Evolutionary conservation across 2,113 vertebrate genomes (phyloP).

Genomic region (Ellobius talpinus): DNA sequence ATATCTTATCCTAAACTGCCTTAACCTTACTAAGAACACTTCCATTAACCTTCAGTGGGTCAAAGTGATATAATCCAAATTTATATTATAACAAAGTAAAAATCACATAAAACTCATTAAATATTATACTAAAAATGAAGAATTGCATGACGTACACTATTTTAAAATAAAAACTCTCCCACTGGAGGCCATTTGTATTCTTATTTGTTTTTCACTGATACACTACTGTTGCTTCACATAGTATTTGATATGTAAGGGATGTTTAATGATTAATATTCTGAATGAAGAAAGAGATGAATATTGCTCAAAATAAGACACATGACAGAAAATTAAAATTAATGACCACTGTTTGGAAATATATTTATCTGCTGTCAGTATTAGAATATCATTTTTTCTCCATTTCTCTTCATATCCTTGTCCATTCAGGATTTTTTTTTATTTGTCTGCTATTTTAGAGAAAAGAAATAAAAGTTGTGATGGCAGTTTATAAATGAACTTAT

Average conservation of each 20-base stretch:
- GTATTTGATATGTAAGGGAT: background rate
- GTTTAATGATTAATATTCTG: background rate
- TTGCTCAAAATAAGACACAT: background rate
- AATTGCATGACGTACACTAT: background rate
- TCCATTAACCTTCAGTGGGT: background rate
- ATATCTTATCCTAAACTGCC: background rate
- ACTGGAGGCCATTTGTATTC: background rate
- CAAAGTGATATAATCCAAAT: background rate
- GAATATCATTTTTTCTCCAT: background rate
- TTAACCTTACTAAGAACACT: background rate
- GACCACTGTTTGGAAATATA: background rate
- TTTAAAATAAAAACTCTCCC: background rate
- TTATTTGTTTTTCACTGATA: background rate
- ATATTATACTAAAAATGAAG: background rate
- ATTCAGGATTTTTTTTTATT: constrained; percentile 23
- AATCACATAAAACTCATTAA: background rate
- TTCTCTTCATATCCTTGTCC: background rate
- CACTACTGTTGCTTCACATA: background rate
- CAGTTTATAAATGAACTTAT: background rate
- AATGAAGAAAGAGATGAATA: constrained; percentile 4
- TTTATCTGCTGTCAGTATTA: background rate
- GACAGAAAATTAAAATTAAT: background rate
- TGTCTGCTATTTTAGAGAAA: background rate
- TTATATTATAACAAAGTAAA: background rate
- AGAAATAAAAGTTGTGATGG: background rate